These are phyloP conservation scores for Nycteola revayana DNA, from an alignment of 2,888 invertebrate genomes.

Conservation along the genomic window DNA sequence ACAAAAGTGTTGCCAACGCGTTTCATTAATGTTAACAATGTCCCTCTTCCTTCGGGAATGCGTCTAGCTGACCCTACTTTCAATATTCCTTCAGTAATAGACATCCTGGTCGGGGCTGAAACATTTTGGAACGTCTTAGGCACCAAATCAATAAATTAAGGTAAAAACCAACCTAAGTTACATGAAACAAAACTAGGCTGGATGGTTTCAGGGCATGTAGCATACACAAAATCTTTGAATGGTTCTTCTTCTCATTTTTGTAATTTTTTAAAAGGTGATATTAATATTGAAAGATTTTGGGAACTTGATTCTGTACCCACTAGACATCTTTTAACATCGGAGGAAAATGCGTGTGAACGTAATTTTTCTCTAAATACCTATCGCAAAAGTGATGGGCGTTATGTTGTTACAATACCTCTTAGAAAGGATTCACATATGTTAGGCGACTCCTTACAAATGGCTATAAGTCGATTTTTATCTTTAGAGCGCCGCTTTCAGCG, in stretches of 20 bases:
- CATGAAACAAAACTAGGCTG: slow-evolving; percentile 19
- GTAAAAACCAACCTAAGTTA: slow-evolving; percentile 15
- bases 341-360: not conserved
- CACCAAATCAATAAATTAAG: slow-evolving; percentile 9
- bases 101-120: slow-evolving; percentile 25
- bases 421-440: slow-evolving; percentile 4
- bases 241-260: not conserved
- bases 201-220: not conserved
- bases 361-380: not conserved
- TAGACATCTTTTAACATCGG: not conserved
- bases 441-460: slow-evolving; percentile 27
- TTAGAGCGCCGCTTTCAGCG: slow-evolving; percentile 11
- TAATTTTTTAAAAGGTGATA: not conserved
- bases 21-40: slow-evolving; percentile 6
- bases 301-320: not conserved
- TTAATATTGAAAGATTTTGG: slow-evolving; percentile 1
- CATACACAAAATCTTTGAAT: not conserved
- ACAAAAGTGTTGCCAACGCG: slow-evolving; percentile 14
- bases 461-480: slow-evolving; percentile 20
- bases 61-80: slow-evolving; percentile 23
- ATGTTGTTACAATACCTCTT: slow-evolving; percentile 5
- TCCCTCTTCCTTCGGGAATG: slow-evolving; percentile 17
- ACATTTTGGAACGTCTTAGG: slow-evolving; percentile 23
- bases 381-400: slow-evolving; percentile 4
- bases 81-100: slow-evolving; percentile 19